These are phyloP conservation scores for Dinomys branickii DNA, from an alignment of 2,113 vertebrate species.

Conservation along the genomic window DNA sequence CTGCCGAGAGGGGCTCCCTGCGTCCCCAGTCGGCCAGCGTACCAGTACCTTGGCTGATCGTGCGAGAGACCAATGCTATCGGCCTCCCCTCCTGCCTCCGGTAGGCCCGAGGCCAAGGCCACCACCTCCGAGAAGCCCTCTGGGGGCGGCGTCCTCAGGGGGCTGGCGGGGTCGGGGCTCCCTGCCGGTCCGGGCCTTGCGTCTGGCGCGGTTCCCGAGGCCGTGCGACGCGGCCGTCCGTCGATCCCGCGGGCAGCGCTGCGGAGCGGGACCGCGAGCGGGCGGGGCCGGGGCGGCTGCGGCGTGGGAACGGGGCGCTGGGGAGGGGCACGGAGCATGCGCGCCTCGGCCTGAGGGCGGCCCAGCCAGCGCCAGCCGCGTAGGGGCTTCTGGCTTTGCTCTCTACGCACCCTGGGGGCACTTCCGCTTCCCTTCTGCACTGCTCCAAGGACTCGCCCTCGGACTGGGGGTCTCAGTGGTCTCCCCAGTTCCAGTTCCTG, in stretches of 20 bases:
- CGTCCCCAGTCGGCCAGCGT: accelerated
- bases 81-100: neutral
- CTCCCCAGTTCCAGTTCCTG: no score
- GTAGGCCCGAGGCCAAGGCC: neutral
- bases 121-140: slow-evolving; percentile 69
- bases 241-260: neutral
- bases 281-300: neutral
- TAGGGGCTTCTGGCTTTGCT: neutral
- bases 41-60: neutral
- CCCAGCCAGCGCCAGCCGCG: neutral
- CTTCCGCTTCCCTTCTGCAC: neutral
- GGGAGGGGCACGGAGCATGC: slow-evolving; percentile 56
- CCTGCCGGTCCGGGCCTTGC: neutral
- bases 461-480: neutral
- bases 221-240: neutral
- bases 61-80: neutral
- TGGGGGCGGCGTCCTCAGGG: neutral
- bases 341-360: slow-evolving; percentile 8
- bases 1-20: neutral
- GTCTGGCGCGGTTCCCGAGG: neutral
- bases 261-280: neutral
- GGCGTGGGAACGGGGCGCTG: slow-evolving; percentile 19
- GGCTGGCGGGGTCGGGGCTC: neutral
- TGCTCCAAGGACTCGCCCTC: neutral
- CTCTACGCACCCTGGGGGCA: neutral